phyloP scores from a whole-genome alignment of 1,140 invertebrate species.

The Colletes gigas region DNA sequence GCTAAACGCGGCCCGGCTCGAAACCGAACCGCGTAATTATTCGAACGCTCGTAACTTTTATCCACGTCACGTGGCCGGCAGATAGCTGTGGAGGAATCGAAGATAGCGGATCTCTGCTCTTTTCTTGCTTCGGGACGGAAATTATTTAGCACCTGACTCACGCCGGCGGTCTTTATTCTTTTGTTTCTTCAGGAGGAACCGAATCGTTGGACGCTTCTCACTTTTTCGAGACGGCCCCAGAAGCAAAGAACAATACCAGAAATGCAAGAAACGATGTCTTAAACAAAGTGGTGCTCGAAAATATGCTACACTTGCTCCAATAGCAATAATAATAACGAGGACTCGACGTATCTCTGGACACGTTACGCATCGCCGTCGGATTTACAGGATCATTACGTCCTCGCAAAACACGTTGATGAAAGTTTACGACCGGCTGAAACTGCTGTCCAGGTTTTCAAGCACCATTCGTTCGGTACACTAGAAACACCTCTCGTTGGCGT shows the following conservation, averaged over 20 bases:
- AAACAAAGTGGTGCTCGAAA: no score
- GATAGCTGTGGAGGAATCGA: constrained; percentile 57
- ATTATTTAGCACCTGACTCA: constrained; percentile 58
- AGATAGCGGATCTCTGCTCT: constrained; percentile 61
- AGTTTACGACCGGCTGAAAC: constrained; percentile 10
- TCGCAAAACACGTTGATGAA: constrained; percentile 23
- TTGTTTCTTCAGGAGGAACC: neutral
- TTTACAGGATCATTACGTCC: constrained; percentile 20
- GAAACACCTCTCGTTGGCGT: constrained; percentile 60
- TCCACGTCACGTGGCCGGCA: constrained; percentile 53
- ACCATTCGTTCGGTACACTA: constrained; percentile 35
- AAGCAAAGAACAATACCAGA: no score
- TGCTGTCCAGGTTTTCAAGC: constrained; percentile 7
- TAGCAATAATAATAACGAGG: no score
- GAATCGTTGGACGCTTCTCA: no score
- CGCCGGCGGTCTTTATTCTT: constrained; percentile 14
- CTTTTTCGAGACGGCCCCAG: no score
- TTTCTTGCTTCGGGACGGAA: constrained; percentile 51
- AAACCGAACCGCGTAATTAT: constrained; percentile 79
- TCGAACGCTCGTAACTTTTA: constrained; percentile 78
- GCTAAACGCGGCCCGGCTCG: constrained; percentile 71
- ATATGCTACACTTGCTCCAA: no score
- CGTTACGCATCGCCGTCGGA: constrained; percentile 5
- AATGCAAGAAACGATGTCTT: no score
- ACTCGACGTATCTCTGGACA: neutral